Base-by-base conservation (phyloP, 1,140 invertebrate genomes). In the Pogonomyrmex californicus region DNA sequence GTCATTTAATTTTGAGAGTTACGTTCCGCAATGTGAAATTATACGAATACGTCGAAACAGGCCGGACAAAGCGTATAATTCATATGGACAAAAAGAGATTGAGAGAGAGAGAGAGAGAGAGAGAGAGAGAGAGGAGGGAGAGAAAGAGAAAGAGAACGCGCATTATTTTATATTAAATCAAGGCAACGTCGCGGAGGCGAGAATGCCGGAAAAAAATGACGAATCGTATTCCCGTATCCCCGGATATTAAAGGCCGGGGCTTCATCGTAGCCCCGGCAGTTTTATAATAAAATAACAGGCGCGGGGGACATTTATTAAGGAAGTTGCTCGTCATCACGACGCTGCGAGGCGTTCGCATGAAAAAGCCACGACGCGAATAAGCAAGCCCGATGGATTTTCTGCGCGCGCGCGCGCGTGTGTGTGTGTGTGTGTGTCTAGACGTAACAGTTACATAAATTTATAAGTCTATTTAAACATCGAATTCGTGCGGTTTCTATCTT, bases 251-350 rank as follows among this genome's bases (percentile, higher is more conserved):
- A 83, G 66, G 41, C 30, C 70, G 41, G 12, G 33, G 30, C 68
- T 73, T 83, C 68, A 38, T 73, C 68, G 56, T 7, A 3, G 38
- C 30, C 17, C 41, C 68, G 41, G 68, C 66, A 49, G 54, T 83
- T 83, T 73, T 83, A 83, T 60, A 73, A 83, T 83, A 83, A 83
- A 83, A 83, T 83, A 83, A 83, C 68, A 73, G 30, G 41, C 41
- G 41, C 79, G 5, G 30, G 33, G 54, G 68, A 83, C 79, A 83
- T 83, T 83, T 83, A 83, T 83, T 60, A 83, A 83, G 68, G 44
- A 83, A 73, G 68, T 83, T 82, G 79, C 68, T 23, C 68, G 10
- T 7, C 38, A 36, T 49, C 62, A n/a, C 62, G 77, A 81, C 58
- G 77, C 77, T 54, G 36, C 47, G 36, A 81, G 36, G 47, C 62